Conservation (phyloP, 2,113 vertebrate species). For the Dinomys branickii region DNA sequence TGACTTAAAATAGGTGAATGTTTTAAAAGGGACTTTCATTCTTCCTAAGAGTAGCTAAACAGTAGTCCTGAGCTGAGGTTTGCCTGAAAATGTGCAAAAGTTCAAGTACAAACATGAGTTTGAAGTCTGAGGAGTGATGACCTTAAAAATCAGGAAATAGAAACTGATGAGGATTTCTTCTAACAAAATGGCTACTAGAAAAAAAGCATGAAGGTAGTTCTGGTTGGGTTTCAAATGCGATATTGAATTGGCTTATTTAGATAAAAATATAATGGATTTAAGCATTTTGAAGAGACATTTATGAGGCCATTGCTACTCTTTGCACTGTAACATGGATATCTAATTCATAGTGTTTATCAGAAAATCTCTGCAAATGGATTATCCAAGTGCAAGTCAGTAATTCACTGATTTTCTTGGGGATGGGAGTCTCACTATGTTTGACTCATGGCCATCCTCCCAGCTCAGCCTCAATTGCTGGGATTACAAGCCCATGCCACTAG, state of each 20-base stretch:
- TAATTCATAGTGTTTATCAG: not conserved
- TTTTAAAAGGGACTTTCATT: not conserved
- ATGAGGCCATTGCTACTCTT: not conserved
- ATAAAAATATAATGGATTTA: not conserved
- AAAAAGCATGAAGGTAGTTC: not conserved
- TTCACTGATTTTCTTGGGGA: not conserved
- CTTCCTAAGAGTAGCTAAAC: not conserved
- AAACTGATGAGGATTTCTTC: too few relatives aligned
- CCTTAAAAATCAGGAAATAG: constrained; percentile 6
- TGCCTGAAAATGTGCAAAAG: constrained; percentile 62
- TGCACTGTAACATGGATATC: not conserved
- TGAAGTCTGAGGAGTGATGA: not conserved
- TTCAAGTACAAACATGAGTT: constrained; percentile 64
- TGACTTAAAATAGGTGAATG: not conserved
- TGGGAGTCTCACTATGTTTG: not conserved
- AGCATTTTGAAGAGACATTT: not conserved
- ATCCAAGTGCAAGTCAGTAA: not conserved
- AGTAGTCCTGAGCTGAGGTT: constrained; percentile 68
- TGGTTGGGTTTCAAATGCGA: not conserved
- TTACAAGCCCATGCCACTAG: not conserved
- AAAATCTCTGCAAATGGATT: not conserved
- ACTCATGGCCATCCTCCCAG: not conserved
- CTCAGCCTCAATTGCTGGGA: not conserved
- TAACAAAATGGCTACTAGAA: not conserved
- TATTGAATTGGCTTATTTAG: not conserved